phyloP scores from a whole-genome alignment of 2,113 vertebrate genomes.

The Chinchilla lanigera region DNA sequence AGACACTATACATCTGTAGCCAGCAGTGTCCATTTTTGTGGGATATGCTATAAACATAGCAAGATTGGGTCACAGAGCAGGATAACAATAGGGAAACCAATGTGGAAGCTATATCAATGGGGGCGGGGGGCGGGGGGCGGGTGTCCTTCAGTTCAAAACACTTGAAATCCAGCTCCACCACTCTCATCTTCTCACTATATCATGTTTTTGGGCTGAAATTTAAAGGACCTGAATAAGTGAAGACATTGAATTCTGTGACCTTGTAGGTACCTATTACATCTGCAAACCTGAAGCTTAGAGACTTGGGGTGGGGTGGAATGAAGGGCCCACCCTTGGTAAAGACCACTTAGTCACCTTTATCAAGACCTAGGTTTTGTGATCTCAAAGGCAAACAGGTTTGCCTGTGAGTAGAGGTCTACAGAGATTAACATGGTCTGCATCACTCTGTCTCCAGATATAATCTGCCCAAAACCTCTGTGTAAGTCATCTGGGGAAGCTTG shows the following conservation, averaged over 20 bases:
- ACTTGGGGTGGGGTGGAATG: neutral
- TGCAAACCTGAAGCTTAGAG: neutral
- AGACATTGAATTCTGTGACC: neutral
- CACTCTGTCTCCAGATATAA: rapidly evolving
- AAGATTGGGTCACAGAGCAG: neutral
- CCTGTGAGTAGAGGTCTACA: neutral
- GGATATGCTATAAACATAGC: neutral
- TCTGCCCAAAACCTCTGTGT: neutral
- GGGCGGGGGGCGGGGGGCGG: too few relatives aligned
- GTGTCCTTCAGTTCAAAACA: neutral
- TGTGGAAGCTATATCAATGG: too few relatives aligned
- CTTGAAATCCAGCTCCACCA: neutral
- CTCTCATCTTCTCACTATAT: neutral
- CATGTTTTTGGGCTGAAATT: neutral
- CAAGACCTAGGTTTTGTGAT: neutral
- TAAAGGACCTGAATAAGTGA: neutral
- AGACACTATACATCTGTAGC: neutral
- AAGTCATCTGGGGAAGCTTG: neutral
- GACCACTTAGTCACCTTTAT: neutral
- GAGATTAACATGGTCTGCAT: rapidly evolving
- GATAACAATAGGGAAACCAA: neutral
- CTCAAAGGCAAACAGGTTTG: neutral
- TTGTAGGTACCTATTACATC: too few relatives aligned
- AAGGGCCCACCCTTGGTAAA: neutral
- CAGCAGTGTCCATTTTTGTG: neutral